Base-by-base conservation (phyloP, 2,113 vertebrate species). In the Jaculus jaculus region DNA sequence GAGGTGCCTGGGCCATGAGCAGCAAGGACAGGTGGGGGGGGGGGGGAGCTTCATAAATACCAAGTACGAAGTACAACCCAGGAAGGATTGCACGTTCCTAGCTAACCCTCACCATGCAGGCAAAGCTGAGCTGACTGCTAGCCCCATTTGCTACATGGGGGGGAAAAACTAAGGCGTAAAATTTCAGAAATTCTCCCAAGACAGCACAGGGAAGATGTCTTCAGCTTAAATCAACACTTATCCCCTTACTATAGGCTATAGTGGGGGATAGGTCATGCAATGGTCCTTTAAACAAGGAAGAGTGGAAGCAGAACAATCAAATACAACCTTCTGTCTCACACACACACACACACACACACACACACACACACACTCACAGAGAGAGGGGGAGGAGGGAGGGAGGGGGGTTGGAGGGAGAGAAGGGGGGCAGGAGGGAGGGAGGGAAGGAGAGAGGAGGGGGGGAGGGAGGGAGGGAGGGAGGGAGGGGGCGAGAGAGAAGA, bases 191-290 rank as follows among this genome's bases (percentile, higher is more conserved):
- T 69, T 84, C 32, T 74, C 47, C 37, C 47, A 47, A 77, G 32
- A 61, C 7, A 92, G 75, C 2, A 80, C 60, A 79, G 34, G 18
- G 10, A 83, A 0, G 32, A 79, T 51, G 78, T 84, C 23, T 39
- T 91, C 23, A 26, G 68, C 39, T 37, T 51, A 16, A 63, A 61
- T 32, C 15, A 11, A 47, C 37, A 28, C 28, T 51, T 66, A 60
- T 1, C 30, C 30, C 47, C 37, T 3, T 79, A 78, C 26, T 82
- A 4, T 7, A 4, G 4, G 17, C 15, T 54, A 54, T 34, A 42
- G 0, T 11, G 6, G 24, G 20, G n/a, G 8, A 1, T 11, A 7
- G 30, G 1, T 21, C 7, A 30, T 11, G 47, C 28, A 4, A 5
- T 69, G 12, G 23, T 11, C 24, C 47, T 72, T 37, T 54, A 58